Base-by-base conservation (phyloP, 2,113 vertebrate species). In the Brachypodius melanocephalos region DNA sequence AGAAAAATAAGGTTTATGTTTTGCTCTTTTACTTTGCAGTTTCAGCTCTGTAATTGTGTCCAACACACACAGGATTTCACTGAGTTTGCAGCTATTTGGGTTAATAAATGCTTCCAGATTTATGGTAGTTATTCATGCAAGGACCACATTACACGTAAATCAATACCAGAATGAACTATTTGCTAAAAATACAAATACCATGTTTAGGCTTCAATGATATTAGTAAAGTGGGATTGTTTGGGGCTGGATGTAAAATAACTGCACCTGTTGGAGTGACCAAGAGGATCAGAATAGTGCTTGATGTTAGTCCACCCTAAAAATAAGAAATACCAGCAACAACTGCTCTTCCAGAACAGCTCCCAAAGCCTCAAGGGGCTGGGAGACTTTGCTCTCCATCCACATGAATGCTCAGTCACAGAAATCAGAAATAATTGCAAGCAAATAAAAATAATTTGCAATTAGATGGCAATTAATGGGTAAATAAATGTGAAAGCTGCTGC, bases 81-180 rank as follows among this genome's bases (percentile, higher is more conserved):
- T 54, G 69, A 87, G 68, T 97, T 95, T 81, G 49, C 73, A 34
- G 62, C 91, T 86, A 48, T 78, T 81, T 85, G 29, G 14, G 89
- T 79, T 94, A 94, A 95, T 69, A 91, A 94, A 90, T 48, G 79
- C 59, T 68, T 55, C 59, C 83, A 87, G 85, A 92, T 90, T 89
- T 85, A 89, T 81, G 93, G 95, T 54, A 85, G 78, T 96, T 97
- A 96, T 85, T 69, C 85, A 95, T 83, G 80, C 88, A 93, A 77
- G 66, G 90, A 59, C 83, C 96, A 88, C 71, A 73, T 77, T 65
- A 86, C 88, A 92, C 28, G 40, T 92, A 95, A 95, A 95, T 97
- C 96, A 94, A 96, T 95, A 96, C 73, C 59, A 88, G 77, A 93
- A 97, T 97, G 95, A 96, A 94, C n/a, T 73, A 96, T 94, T 91